Evolutionary conservation across 2,797 vertebrate species (phyloP).

Genomic region (Sebastolobus alascanus): DNA sequence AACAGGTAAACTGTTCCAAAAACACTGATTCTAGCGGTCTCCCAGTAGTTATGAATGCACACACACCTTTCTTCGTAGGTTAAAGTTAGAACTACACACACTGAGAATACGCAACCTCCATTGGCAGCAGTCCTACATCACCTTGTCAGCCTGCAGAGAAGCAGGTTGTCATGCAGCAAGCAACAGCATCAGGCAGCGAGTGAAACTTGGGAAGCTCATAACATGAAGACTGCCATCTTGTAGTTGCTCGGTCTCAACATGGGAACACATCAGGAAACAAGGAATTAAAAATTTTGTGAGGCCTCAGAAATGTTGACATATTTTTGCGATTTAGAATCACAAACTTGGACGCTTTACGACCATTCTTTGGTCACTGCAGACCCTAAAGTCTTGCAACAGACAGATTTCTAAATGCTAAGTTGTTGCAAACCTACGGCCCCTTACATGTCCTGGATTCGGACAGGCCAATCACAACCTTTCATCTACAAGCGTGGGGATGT

Average conservation of each 20-base stretch:
- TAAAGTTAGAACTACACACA: neutral
- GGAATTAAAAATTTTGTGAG: neutral
- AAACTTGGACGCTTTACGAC: neutral
- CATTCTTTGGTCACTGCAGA: neutral
- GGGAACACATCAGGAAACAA: neutral
- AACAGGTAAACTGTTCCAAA: constrained; percentile 10
- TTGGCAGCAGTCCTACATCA: constrained; percentile 12
- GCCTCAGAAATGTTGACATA: neutral
- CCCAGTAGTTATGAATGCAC: neutral
- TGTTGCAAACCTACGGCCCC: no score
- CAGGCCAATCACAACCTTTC: no score
- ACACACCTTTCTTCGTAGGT: neutral
- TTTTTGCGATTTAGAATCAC: neutral
- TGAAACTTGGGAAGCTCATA: constrained; percentile 14
- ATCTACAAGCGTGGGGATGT: no score
- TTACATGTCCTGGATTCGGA: no score
- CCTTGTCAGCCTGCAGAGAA: constrained; percentile 10
- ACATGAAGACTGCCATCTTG: constrained; percentile 1
- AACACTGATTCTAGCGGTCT: neutral
- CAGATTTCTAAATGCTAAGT: no score
- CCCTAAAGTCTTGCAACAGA: no score
- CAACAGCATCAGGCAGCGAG: constrained; percentile 3
- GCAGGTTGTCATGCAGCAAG: constrained; percentile 38
- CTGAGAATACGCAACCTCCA: neutral
- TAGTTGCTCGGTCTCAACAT: neutral